A percentile compares a stretch with the other conserved stretches of the same genome.
Conservation (phyloP, 35 echinoderm and acorn worm genomes). For the Heliocidaris tuberculata region DNA sequence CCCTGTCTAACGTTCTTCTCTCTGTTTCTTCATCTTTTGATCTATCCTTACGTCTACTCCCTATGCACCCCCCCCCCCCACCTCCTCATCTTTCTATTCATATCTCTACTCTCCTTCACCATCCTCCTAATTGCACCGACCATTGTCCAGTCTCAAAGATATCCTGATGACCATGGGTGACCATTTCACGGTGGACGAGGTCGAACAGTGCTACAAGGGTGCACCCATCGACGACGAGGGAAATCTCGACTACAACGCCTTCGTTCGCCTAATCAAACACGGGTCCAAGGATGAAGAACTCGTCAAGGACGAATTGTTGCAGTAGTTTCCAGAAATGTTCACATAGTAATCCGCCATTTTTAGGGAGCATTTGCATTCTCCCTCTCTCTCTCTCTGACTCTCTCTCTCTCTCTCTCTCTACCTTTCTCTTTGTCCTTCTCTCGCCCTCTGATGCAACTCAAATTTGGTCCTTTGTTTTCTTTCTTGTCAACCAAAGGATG, state of each 20-base stretch:
- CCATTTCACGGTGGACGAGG: conserved; percentile 77
- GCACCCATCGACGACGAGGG: conserved; percentile 94
- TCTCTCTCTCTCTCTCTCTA: background rate
- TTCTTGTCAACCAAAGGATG: background rate
- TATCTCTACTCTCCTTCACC: background rate
- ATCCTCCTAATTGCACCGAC: background rate
- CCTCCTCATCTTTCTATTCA: background rate
- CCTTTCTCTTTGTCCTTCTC: background rate
- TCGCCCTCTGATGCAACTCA: background rate
- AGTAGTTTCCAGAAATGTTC: background rate
- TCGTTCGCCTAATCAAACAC: conserved; percentile 92
- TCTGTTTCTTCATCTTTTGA: background rate
- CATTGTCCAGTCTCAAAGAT: conserved; percentile 67
- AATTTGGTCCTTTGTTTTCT: background rate
- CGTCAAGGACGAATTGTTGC: conserved; percentile 58
- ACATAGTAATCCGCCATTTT: background rate
- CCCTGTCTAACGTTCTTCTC: background rate
- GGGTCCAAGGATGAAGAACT: conserved; percentile 96
- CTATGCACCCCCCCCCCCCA: background rate
- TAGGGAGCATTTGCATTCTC: background rate
- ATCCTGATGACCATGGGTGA: conserved; percentile 83
- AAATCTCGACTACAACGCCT: conserved; percentile 70
- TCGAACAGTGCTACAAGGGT: conserved; percentile 84
- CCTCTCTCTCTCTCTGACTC: background rate
- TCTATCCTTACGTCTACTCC: background rate